phyloP scores from a whole-genome alignment of 2,113 vertebrate species.

The Todiramphus chloris region DNA sequence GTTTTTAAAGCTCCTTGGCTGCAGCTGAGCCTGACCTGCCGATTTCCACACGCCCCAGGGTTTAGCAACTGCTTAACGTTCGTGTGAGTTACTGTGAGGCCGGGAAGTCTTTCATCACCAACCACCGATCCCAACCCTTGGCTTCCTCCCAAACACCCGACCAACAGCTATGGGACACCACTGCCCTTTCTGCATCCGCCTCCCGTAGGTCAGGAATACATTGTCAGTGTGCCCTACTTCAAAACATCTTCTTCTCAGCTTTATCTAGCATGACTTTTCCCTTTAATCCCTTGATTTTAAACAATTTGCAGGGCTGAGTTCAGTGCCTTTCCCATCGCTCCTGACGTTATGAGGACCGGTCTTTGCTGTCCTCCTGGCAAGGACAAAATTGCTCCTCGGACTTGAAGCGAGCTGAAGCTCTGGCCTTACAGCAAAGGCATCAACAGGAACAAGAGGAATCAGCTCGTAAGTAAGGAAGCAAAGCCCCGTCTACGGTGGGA shows the following conservation, averaged over 20 bases:
- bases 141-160: background rate
- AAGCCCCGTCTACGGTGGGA: fast-evolving
- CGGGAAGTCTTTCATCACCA: background rate
- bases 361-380: background rate
- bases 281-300: background rate
- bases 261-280: background rate
- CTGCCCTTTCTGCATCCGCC: background rate
- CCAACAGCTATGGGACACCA: background rate
- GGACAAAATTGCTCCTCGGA: background rate
- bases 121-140: background rate
- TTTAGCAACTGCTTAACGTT: background rate
- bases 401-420: background rate
- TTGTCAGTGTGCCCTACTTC: background rate
- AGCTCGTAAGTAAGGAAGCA: background rate
- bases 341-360: fast-evolving
- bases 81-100: background rate
- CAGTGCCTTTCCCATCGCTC: background rate
- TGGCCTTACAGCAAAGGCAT: background rate
- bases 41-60: background rate
- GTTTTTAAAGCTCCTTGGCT: background rate
- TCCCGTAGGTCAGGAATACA: fast-evolving
- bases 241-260: background rate
- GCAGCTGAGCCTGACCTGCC: background rate
- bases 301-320: background rate
- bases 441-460: background rate